phyloP scores from a whole-genome alignment of 2,888 invertebrate genomes.

The Trachelus tabidus region DNA sequence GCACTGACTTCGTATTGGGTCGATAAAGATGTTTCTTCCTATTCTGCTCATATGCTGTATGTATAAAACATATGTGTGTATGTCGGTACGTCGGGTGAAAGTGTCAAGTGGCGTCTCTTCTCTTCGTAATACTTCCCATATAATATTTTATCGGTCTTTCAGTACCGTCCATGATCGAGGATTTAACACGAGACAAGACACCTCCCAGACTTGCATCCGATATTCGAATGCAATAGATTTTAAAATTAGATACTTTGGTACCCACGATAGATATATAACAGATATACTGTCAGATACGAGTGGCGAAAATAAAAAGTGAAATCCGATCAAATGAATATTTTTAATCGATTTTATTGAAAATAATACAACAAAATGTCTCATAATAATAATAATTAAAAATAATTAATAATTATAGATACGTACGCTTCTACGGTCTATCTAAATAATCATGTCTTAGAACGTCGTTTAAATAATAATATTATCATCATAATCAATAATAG shows the following conservation, averaged over 20 bases:
- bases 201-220: background rate
- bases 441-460: slow-evolving; percentile 63
- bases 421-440: slow-evolving; percentile 62
- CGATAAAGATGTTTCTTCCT: background rate
- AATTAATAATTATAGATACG: slow-evolving; percentile 64
- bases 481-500: slow-evolving; percentile 50
- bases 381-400: slow-evolving; percentile 62
- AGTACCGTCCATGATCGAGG: background rate
- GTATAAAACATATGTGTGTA: background rate
- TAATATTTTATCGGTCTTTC: background rate
- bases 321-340: slow-evolving; percentile 54
- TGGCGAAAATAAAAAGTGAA: slow-evolving; percentile 28
- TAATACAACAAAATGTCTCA: slow-evolving; percentile 66
- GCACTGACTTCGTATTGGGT: background rate
- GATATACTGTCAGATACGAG: background rate
- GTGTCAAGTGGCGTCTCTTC: background rate
- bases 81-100: background rate
- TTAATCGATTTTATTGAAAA: slow-evolving; percentile 66
- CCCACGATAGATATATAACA: background rate
- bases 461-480: slow-evolving; percentile 61
- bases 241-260: background rate
- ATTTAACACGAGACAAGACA: background rate
- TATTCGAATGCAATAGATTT: background rate
- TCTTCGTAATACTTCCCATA: background rate
- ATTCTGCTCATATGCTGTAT: background rate